Percentiles rank a stretch among this genome's conserved stretches.
Evolutionary conservation across 2,888 invertebrate genomes (phyloP).

Genomic region (Magallana nippona): DNA sequence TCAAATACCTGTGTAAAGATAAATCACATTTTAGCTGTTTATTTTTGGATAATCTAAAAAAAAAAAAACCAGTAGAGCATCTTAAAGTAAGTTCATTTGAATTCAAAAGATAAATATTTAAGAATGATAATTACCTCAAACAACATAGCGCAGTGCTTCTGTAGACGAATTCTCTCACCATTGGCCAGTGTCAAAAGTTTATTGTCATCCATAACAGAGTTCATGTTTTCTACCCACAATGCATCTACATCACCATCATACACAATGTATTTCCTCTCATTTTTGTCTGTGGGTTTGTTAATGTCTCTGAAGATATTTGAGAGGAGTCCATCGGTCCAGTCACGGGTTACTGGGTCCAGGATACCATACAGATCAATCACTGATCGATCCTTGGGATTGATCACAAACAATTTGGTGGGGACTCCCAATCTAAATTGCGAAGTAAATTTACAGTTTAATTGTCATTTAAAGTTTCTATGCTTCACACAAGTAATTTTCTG

Average conservation of each 20-base stretch:
- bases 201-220: constrained; percentile 98
- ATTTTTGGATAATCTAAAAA: no score
- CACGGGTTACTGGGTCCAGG: constrained; percentile 90
- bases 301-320: constrained; percentile 95
- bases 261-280: constrained; percentile 90
- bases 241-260: constrained; percentile 97
- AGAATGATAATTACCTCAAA: constrained; percentile 86
- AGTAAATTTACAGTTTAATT: background rate
- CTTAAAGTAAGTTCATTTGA: background rate
- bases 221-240: constrained; percentile 98
- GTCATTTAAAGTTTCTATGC: background rate
- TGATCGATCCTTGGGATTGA: constrained; percentile 95
- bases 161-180: constrained; percentile 91
- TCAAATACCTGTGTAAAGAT: constrained; percentile 86
- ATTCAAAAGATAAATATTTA: background rate
- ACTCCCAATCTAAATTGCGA: constrained; percentile 83
- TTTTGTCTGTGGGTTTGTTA: constrained; percentile 87
- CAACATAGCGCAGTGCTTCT: constrained; percentile 89
- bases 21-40: background rate
- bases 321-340: constrained; percentile 95
- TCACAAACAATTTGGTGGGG: constrained; percentile 88
- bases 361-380: constrained; percentile 94
- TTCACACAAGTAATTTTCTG: background rate
- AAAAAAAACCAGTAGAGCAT: background rate
- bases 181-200: constrained; percentile 93